Percentiles rank a stretch among this genome's conserved stretches.
These are phyloP conservation scores for Chloroclysta siterata DNA, from an alignment of 2,888 invertebrate genomes.

Conservation along the genomic window DNA sequence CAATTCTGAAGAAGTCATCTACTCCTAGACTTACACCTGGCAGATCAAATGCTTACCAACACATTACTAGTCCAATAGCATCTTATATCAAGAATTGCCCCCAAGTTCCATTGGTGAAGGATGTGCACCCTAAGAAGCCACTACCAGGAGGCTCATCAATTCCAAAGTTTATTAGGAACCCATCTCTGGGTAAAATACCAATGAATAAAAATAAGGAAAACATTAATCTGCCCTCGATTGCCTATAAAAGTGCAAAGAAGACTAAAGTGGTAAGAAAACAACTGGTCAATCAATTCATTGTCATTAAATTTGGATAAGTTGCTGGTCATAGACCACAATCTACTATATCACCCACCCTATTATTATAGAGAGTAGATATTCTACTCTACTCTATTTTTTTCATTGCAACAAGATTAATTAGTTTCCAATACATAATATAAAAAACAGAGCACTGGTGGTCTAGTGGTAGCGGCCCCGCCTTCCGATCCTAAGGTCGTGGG, in stretches of 20 bases:
- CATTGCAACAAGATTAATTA: no score
- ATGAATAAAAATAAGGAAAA: conserved; percentile 67
- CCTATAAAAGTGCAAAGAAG: conserved; percentile 69
- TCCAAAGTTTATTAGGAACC: conserved; percentile 56
- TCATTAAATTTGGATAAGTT: background rate
- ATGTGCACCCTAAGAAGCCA: conserved; percentile 65
- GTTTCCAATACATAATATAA: no score
- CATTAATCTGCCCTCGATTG: conserved; percentile 58
- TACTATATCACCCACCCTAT: no score
- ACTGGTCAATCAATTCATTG: background rate
- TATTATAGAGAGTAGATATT: no score
- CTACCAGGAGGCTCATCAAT: conserved; percentile 59
- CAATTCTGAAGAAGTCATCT: conserved; percentile 50
- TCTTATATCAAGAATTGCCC: conserved; percentile 69
- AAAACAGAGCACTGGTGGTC: no score
- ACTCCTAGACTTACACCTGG: conserved; percentile 54
- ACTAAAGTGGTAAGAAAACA: conserved; percentile 63
- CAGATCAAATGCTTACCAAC: conserved; percentile 57
- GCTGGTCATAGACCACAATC: no score
- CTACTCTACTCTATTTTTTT: no score
- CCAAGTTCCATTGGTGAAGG: conserved; percentile 61
- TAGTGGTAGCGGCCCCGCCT: no score
- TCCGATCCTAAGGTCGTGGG: no score
- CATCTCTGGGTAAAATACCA: conserved; percentile 38
- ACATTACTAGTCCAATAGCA: conserved; percentile 72